Conservation (phyloP, 2,113 vertebrate genomes). For the Pelmatolapia mariae region DNA sequence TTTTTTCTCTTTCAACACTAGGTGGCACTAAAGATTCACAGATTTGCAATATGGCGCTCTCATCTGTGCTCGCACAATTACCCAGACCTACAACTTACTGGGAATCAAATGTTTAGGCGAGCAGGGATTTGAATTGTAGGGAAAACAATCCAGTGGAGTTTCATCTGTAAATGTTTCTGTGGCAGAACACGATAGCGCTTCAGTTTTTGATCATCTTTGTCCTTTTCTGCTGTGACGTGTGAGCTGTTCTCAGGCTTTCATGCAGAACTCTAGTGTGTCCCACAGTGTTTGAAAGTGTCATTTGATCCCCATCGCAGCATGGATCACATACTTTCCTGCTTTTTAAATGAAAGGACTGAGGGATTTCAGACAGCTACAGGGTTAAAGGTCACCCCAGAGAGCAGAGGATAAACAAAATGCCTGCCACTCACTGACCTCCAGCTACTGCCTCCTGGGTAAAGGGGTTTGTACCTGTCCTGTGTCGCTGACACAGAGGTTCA, state of each 20-base stretch:
- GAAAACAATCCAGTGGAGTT: background rate
- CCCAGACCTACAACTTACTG: background rate
- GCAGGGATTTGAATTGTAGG: background rate
- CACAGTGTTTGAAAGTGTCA: background rate
- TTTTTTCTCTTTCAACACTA: constrained; percentile 26
- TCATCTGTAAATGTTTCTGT: background rate
- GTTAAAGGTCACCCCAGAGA: constrained; percentile 1
- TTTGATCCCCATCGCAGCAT: background rate
- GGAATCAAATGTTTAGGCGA: background rate
- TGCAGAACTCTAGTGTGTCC: background rate
- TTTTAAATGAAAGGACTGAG: constrained; percentile 6
- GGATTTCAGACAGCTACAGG: background rate
- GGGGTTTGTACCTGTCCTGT: background rate
- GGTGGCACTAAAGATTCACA: constrained; percentile 43
- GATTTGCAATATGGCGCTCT: background rate
- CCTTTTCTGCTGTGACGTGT: background rate
- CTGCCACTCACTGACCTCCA: background rate
- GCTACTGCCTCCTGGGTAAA: background rate
- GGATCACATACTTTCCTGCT: background rate
- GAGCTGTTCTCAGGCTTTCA: background rate
- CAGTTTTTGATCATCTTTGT: background rate
- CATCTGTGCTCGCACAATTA: rapidly evolving
- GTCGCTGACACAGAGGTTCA: background rate
- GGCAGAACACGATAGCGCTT: background rate
- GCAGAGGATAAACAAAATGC: background rate